Percentiles rank a stretch among this genome's conserved stretches.
These are phyloP conservation scores for Oncorhynchus masou DNA, from an alignment of 2,113 vertebrate species.

Conservation along the genomic window DNA sequence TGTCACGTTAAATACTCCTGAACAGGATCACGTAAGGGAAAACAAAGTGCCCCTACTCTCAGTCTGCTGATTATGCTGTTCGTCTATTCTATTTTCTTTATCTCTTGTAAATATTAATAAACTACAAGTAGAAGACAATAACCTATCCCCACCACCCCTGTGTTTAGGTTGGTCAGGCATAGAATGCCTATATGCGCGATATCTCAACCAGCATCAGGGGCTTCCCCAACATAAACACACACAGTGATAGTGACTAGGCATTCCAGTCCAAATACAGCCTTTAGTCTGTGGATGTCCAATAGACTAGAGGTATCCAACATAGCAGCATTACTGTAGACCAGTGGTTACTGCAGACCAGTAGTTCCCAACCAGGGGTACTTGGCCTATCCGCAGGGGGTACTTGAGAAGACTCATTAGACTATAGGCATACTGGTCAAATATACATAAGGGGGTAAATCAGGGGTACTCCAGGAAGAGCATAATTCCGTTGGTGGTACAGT, in stretches of 20 bases:
- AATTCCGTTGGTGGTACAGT: no score
- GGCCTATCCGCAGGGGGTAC: no score
- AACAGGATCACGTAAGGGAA: not conserved
- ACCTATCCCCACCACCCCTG: not conserved
- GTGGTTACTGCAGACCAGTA: not conserved
- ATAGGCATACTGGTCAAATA: no score
- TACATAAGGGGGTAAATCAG: no score
- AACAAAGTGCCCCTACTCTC: not conserved
- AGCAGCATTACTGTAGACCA: slow-evolving; percentile 51
- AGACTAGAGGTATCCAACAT: not conserved
- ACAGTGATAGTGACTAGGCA: not conserved
- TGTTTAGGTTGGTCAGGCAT: slow-evolving; percentile 13
- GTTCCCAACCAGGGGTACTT: no score
- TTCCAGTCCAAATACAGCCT: not conserved
- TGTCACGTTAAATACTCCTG: slow-evolving; percentile 44
- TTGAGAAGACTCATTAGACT: no score
- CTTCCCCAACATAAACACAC: not conserved
- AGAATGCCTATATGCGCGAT: slow-evolving; percentile 15
- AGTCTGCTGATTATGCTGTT: not conserved
- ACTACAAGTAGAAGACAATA: no score
- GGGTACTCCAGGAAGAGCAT: no score
- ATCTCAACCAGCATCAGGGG: not conserved
- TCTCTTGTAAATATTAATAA: not conserved
- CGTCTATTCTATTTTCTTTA: not conserved
- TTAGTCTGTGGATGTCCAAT: not conserved